Percentiles rank a stretch among this genome's conserved stretches.
Conservation (phyloP, 1,140 invertebrate species). For the Drosophila nikananu region DNA sequence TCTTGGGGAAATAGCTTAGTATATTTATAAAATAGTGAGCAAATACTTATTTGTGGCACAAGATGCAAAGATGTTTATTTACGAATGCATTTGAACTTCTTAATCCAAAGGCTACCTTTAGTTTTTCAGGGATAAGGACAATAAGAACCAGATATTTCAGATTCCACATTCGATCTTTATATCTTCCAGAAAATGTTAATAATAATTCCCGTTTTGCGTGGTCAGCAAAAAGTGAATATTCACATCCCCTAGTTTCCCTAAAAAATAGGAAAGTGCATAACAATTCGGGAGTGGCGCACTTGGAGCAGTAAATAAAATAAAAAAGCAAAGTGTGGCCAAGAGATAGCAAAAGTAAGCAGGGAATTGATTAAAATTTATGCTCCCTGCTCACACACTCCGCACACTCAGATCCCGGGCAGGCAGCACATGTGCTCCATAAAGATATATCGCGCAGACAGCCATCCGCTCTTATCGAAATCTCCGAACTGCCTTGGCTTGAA, state of each 20-base stretch:
- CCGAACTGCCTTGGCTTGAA: constrained; percentile 42
- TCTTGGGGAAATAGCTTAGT: too few species aligned
- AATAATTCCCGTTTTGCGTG: too few species aligned
- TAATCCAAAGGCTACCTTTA: not conserved
- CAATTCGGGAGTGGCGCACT: constrained; percentile 50
- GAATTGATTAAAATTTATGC: constrained; percentile 83
- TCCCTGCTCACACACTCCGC: constrained; percentile 14
- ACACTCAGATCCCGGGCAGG: constrained; percentile 24
- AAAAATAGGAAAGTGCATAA: constrained; percentile 56
- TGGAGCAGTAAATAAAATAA: constrained; percentile 74
- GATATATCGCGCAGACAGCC: constrained; percentile 56
- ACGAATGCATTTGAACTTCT: not conserved
- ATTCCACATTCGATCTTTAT: not conserved
- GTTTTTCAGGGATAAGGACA: not conserved
- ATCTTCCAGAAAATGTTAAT: not conserved
- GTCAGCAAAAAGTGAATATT: not conserved
- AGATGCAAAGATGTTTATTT: not conserved
- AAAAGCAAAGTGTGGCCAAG: constrained; percentile 63
- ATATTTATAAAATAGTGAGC: too few species aligned
- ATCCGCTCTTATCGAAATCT: constrained; percentile 63
- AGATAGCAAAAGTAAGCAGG: constrained; percentile 70
- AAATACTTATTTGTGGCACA: too few species aligned
- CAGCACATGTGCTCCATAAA: constrained; percentile 54
- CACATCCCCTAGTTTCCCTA: not conserved
- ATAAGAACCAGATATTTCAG: accelerated